Evolutionary conservation across 2,797 vertebrate genomes (phyloP).

Genomic region (Emydoidea blandingii): DNA sequence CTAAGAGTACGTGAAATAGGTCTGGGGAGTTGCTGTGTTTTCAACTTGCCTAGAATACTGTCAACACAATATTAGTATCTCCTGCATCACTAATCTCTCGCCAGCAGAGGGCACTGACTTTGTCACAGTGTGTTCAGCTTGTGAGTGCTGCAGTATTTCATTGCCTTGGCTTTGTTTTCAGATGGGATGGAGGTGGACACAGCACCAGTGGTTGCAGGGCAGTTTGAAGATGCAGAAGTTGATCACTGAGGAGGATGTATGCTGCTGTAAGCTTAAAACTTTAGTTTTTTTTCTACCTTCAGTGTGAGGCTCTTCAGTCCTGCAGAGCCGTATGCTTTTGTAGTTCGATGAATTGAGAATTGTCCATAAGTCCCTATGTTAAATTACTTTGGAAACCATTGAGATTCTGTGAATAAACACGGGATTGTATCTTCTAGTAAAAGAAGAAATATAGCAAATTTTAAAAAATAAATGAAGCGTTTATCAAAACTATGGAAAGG

Average conservation of each 20-base stretch:
- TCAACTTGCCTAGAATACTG: neutral
- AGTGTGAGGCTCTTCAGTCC: neutral
- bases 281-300: neutral
- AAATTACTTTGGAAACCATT: neutral
- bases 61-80: neutral
- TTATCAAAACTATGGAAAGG: neutral
- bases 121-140: accelerated
- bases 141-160: accelerated
- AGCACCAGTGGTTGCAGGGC: constrained; percentile 87
- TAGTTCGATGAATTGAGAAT: accelerated
- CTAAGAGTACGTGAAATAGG: neutral
- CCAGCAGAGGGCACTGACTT: constrained; percentile 47
- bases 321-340: neutral
- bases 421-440: neutral
- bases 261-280: constrained; percentile 42
- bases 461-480: neutral
- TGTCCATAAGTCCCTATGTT: neutral
- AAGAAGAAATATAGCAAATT: neutral
- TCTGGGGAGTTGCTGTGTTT: neutral
- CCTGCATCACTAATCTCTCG: neutral
- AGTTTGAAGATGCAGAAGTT: constrained; percentile 97
- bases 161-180: constrained; percentile 66
- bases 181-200: constrained; percentile 96
- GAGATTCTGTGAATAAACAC: neutral
- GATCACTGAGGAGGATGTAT: constrained; percentile 88